Percentiles rank a stretch among this genome's conserved stretches.
Evolutionary conservation across 2,888 invertebrate genomes (phyloP).

Genomic region (Latrodectus hesperus): DNA sequence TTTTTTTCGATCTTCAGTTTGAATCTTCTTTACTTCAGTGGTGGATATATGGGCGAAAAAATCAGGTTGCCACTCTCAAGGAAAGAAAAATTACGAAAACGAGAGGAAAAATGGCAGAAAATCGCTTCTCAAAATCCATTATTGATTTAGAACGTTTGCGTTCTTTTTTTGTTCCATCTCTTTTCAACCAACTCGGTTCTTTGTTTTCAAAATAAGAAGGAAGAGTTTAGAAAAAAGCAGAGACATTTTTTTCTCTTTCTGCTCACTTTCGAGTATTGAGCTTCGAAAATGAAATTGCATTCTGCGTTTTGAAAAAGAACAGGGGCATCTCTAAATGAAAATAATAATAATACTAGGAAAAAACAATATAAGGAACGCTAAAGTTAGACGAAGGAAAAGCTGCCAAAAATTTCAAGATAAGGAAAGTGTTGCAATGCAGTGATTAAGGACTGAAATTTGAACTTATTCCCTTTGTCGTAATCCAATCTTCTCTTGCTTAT

Average conservation of each 20-base stretch:
- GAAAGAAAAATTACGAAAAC: slow-evolving; percentile 7
- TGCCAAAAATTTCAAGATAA: not conserved
- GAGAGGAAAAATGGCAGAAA: slow-evolving; percentile 33
- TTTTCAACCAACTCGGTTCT: slow-evolving; percentile 7
- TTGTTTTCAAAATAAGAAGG: slow-evolving; percentile 28
- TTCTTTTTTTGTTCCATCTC: slow-evolving; percentile 8
- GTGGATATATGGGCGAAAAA: not conserved
- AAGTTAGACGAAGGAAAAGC: slow-evolving; percentile 1
- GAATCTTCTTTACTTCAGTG: not conserved
- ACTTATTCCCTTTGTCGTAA: no score
- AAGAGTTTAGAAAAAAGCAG: slow-evolving; percentile 15
- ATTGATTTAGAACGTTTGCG: slow-evolving; percentile 48
- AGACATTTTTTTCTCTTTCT: slow-evolving; percentile 13
- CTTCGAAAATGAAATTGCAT: slow-evolving; percentile 41
- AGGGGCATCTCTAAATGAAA: slow-evolving; percentile 35
- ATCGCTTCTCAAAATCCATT: slow-evolving; percentile 57
- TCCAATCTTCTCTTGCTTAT: no score
- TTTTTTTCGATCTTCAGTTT: not conserved
- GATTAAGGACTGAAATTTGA: no score
- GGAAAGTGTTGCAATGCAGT: not conserved
- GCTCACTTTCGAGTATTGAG: slow-evolving; percentile 21
- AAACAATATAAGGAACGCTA: not conserved
- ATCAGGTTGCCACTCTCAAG: not conserved
- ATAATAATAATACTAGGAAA: slow-evolving; percentile 31
- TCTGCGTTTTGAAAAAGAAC: slow-evolving; percentile 9